A percentile compares a stretch with the other conserved stretches of the same genome.
Conservation (phyloP, 1,140 invertebrate genomes). For the Drosophila insularis region DNA sequence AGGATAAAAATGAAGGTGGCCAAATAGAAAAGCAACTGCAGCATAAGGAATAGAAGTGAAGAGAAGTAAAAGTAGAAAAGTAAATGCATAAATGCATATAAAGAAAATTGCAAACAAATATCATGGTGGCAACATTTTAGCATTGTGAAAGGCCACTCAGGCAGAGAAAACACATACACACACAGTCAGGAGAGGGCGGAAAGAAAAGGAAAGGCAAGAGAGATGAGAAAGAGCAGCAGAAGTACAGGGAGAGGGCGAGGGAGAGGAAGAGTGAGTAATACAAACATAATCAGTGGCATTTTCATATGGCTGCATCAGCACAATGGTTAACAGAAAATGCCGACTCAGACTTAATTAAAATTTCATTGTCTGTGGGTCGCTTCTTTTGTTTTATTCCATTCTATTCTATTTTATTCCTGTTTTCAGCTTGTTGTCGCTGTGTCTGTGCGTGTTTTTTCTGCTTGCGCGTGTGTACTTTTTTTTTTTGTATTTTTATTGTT, state of each 20-base stretch:
- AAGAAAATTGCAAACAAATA: slow-evolving; percentile 67
- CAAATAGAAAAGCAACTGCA: background rate
- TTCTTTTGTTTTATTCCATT: slow-evolving; percentile 42
- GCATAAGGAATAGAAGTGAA: background rate
- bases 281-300: slow-evolving; percentile 75
- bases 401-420: slow-evolving; percentile 27
- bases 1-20: slow-evolving; percentile 30
- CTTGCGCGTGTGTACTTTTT: background rate
- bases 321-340: slow-evolving; percentile 46
- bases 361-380: slow-evolving; percentile 70
- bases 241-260: background rate
- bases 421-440: slow-evolving; percentile 1
- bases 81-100: slow-evolving; percentile 44
- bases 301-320: slow-evolving; percentile 75
- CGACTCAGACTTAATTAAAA: slow-evolving; percentile 75
- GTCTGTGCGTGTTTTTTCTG: background rate
- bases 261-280: background rate
- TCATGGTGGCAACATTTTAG: slow-evolving; percentile 58
- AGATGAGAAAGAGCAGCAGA: too few relatives aligned
- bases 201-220: background rate
- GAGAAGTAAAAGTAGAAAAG: slow-evolving; percentile 42
- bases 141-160: slow-evolving; percentile 52
- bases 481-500: slow-evolving; percentile 4
- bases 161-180: slow-evolving; percentile 28
- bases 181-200: background rate